A percentile compares a stretch with the other conserved stretches of the same genome.
Evolutionary conservation across 2,113 vertebrate species (phyloP).

Genomic region (Amia ocellicauda): DNA sequence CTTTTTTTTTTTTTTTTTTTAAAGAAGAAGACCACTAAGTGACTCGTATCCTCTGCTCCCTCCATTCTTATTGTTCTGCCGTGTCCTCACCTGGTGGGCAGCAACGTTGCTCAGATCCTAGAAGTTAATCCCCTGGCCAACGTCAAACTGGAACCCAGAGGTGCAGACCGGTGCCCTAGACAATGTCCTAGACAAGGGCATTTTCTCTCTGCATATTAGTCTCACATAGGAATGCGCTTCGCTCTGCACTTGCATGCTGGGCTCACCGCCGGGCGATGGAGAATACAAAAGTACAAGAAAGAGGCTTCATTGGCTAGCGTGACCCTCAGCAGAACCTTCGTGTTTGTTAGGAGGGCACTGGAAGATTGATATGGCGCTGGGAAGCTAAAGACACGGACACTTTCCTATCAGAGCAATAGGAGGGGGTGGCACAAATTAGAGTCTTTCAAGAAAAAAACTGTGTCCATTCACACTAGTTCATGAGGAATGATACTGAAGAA

Average conservation of each 20-base stretch:
- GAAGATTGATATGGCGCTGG: conserved; percentile 61
- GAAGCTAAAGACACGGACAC: conserved; percentile 70
- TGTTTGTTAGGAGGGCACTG: conserved; percentile 51
- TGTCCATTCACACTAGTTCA: too few relatives aligned
- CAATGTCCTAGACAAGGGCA: conserved; percentile 45
- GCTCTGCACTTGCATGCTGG: conserved; percentile 24
- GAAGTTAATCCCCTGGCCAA: conserved; percentile 36
- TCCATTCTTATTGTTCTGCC: too few relatives aligned
- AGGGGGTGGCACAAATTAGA: too few relatives aligned
- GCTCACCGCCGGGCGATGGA: conserved; percentile 21
- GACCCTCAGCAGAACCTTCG: conserved; percentile 23
- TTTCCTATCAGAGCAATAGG: too few relatives aligned
- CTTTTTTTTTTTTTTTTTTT: too few relatives aligned
- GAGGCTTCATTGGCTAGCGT: conserved; percentile 26
- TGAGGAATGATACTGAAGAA: conserved; percentile 33
- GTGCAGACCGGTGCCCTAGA: conserved; percentile 29
- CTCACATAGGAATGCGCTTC: conserved; percentile 17
- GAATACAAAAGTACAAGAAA: conserved; percentile 28
- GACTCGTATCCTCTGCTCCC: too few relatives aligned
- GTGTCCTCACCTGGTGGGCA: too few relatives aligned
- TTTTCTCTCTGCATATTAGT: too few relatives aligned
- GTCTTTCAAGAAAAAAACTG: too few relatives aligned
- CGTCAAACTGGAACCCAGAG: conserved; percentile 26
- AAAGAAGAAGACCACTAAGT: too few relatives aligned
- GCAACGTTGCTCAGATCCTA: too few relatives aligned